Percentiles rank a stretch among this genome's conserved stretches.
Evolutionary conservation across 2,113 vertebrate genomes (phyloP).

Genomic region (Ranitomeya imitator): DNA sequence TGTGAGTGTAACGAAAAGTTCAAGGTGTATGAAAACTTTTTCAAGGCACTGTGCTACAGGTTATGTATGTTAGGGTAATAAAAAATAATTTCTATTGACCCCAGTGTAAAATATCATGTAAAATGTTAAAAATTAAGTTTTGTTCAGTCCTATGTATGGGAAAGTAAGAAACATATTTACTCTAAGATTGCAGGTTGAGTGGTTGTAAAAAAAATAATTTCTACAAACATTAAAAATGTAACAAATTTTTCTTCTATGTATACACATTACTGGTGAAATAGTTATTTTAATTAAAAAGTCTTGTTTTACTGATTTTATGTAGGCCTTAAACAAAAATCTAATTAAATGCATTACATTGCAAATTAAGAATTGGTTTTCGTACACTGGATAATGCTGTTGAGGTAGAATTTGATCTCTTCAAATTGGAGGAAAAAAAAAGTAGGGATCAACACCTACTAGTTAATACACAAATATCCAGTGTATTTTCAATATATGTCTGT

Average conservation of each 20-base stretch:
- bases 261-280: slow-evolving; percentile 20
- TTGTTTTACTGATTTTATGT: slow-evolving; percentile 29
- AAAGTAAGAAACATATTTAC: not conserved
- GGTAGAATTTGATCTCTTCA: slow-evolving; percentile 75
- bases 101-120: not conserved
- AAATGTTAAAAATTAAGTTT: not conserved
- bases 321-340: slow-evolving; percentile 37
- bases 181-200: not conserved
- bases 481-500: slow-evolving; percentile 59
- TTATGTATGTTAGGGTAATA: not conserved
- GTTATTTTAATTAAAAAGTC: slow-evolving; percentile 35
- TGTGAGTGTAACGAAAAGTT: no score
- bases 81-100: not conserved
- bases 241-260: not conserved
- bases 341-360: slow-evolving; percentile 63
- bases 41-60: no score
- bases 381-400: slow-evolving; percentile 79
- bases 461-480: slow-evolving; percentile 60
- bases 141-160: not conserved
- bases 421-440: slow-evolving; percentile 48
- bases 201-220: not conserved
- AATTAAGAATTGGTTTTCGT: slow-evolving; percentile 75
- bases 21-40: no score
- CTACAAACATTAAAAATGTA: not conserved
- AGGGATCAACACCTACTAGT: slow-evolving; percentile 56